Base-by-base conservation (phyloP, 2,797 vertebrate species). In the Brachyalestes nurse region DNA sequence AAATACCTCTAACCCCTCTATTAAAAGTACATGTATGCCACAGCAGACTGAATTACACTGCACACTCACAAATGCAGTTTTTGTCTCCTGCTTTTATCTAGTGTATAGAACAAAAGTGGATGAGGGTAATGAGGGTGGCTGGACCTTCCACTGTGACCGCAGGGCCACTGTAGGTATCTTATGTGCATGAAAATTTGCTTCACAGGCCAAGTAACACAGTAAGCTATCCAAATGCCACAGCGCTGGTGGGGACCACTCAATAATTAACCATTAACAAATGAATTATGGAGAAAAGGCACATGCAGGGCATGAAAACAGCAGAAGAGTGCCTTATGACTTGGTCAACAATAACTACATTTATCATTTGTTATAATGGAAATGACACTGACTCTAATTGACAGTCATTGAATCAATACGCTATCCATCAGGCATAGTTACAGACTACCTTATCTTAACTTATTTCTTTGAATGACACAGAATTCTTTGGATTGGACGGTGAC, bases 251-350 rank as follows among this genome's bases (percentile, higher is more conserved):
- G 81, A 45, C 71, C 17, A 67, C 79, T 88, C 81, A 70, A 79
- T 73, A 55, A 85, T 87, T 82, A 75, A 71, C 25, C 60, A 61
- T 75, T 73, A 78, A 82, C 70, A 45, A 80, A 77, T 83, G 34
- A 72, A 79, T 80, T 75, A 72, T 66, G 45, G 42, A 64, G 66
- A 40, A 74, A 42, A 58, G 72, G 40, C 34, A 28, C 74, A 83
- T 84, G 82, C 74, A 76, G 70, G 77, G 23, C 81, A 78, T 79
- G 28, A 80, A 62, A 75, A 61, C 34, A 53, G 53, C 53, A 38
- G 71, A 51, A 58, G 17, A 58, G 19, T 14, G 6, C 25, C 17
- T 25, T 19, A 74, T 38, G 60, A 67, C 38, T 77, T n/a, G 25
- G 19, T 73, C 70, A 67, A 78, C 74, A 78, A 53, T 72, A 78